phyloP scores from a whole-genome alignment of 2,797 vertebrate species.

The Myotis planiceps region DNA sequence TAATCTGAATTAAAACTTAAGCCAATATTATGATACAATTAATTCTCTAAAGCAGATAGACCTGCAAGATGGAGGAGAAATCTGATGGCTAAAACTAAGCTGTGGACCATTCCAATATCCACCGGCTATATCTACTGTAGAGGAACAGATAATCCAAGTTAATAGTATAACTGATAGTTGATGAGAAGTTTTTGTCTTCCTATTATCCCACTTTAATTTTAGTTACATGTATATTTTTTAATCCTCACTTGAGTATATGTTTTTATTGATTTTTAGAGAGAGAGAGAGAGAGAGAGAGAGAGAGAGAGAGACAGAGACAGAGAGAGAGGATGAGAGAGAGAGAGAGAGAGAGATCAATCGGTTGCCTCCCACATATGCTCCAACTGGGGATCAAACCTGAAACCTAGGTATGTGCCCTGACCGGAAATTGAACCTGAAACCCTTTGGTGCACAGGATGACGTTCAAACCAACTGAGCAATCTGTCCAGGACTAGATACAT shows the following conservation, averaged over 20 bases:
- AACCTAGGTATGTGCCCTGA: background rate
- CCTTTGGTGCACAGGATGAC: background rate
- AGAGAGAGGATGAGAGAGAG: background rate
- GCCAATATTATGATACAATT: background rate
- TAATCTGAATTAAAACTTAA: background rate
- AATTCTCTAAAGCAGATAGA: background rate
- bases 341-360: background rate
- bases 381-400: background rate
- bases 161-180: background rate
- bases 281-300: no score
- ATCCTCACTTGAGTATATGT: no score
- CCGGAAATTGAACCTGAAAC: background rate
- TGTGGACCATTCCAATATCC: background rate
- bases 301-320: no score
- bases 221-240: background rate
- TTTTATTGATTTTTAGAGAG: background rate
- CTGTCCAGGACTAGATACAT: background rate
- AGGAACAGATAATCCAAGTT: background rate
- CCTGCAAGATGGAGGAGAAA: background rate
- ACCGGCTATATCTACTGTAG: background rate
- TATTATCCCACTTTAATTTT: background rate
- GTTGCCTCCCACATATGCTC: background rate
- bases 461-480: background rate
- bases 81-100: background rate
- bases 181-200: background rate